phyloP scores from a whole-genome alignment of 2,797 vertebrate genomes.

The Chiroxiphia lanceolata region DNA sequence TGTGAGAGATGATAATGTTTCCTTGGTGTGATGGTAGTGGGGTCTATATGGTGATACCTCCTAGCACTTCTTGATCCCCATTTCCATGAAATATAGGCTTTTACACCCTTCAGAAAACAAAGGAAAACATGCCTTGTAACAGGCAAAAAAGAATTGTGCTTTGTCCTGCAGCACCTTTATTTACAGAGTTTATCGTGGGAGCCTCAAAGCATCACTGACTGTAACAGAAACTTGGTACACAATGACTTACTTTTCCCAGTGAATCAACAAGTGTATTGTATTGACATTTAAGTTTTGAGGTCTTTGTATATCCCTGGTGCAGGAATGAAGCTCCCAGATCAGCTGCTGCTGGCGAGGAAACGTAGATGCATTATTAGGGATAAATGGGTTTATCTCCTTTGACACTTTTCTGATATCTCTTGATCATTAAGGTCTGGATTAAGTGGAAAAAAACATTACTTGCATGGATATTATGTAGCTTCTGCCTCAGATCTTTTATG shows the following conservation, averaged over 20 bases:
- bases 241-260: neutral
- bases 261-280: neutral
- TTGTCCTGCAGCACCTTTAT: neutral
- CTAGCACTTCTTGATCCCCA: neutral
- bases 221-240: neutral
- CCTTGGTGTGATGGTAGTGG: neutral
- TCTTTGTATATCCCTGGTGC: constrained; percentile 24
- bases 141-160: neutral
- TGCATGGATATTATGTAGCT: neutral
- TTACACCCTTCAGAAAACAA: neutral
- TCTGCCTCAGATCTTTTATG: constrained; percentile 58
- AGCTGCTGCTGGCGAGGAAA: constrained; percentile 12
- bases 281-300: constrained; percentile 32
- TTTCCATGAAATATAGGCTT: neutral
- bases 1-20: neutral
- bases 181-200: neutral
- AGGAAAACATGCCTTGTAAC: neutral
- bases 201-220: neutral
- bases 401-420: constrained; percentile 47
- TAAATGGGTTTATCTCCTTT: constrained; percentile 56
- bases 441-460: constrained; percentile 43
- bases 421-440: constrained; percentile 52
- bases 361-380: neutral
- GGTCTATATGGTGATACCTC: neutral
- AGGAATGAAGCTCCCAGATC: constrained; percentile 33